phyloP scores from a whole-genome alignment of 64 coral and sea anemone species.

The Pachyseris speciosa region DNA sequence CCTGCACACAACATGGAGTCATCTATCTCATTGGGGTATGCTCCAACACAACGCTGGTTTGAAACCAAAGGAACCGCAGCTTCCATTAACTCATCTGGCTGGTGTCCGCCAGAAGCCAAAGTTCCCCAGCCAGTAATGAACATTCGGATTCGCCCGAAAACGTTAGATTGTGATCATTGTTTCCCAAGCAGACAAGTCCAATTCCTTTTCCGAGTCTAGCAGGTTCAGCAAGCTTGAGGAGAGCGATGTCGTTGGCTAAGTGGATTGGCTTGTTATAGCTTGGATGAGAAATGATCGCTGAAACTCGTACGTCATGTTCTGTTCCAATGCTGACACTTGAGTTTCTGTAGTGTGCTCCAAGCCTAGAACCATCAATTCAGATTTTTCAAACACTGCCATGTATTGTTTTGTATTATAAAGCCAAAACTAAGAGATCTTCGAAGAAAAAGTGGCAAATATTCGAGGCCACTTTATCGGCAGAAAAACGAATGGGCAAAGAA shows the following conservation, averaged over 20 bases:
- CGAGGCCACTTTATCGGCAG: too few species aligned
- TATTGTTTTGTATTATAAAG: too few species aligned
- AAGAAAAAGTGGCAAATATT: too few species aligned
- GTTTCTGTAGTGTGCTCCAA: conserved; percentile 39
- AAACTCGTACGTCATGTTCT: conserved; percentile 8
- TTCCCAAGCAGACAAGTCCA: conserved; percentile 3
- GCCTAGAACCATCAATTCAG: too few species aligned
- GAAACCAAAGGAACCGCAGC: conserved; percentile 13
- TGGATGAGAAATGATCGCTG: conserved; percentile 11
- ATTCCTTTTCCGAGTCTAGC: not conserved
- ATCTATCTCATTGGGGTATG: not conserved
- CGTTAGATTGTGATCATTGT: not conserved
- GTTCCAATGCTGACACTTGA: not conserved
- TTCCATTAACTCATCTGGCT: not conserved
- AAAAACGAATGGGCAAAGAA: too few species aligned
- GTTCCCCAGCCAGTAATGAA: conserved; percentile 35
- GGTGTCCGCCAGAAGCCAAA: not conserved
- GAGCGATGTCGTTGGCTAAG: conserved; percentile 39
- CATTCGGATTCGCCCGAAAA: not conserved
- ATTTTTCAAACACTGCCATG: too few species aligned
- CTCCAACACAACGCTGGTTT: not conserved
- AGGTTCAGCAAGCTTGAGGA: conserved; percentile 38
- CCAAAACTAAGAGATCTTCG: too few species aligned
- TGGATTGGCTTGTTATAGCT: conserved; percentile 13
- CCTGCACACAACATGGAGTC: conserved; percentile 5